Percentiles rank a stretch among this genome's conserved stretches.
Conservation (phyloP, 2,888 invertebrate genomes). For the Apamea monoglypha region DNA sequence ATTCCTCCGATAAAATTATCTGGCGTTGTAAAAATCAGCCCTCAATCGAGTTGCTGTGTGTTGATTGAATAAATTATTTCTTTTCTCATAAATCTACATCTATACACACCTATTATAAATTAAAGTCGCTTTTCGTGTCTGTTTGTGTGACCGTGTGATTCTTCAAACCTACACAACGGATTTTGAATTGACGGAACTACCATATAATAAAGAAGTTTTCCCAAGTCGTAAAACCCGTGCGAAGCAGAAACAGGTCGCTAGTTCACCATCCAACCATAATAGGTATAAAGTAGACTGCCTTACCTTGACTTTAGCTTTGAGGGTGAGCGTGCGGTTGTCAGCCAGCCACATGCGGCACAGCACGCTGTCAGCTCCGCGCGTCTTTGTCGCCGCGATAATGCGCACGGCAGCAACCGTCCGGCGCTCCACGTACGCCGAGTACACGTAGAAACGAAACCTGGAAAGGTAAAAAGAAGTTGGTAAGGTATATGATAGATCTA, state of each 20-base stretch:
- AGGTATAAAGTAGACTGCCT: neutral
- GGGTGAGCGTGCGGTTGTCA: conserved; percentile 91
- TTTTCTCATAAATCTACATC: neutral
- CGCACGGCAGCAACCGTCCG: conserved; percentile 93
- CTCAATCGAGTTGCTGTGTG: neutral
- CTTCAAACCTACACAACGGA: neutral
- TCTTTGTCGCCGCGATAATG: conserved; percentile 96
- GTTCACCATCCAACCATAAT: neutral
- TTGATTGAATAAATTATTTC: neutral
- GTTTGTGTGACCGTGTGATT: neutral
- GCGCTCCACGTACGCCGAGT: conserved; percentile 96
- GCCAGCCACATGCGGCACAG: conserved; percentile 95
- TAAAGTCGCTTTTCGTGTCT: neutral
- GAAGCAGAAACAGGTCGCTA: neutral
- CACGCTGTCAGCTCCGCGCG: conserved; percentile 95
- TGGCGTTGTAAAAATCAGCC: too few relatives aligned
- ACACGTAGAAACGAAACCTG: conserved; percentile 97
- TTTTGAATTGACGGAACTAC: neutral
- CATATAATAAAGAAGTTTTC: neutral
- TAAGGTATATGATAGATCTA: neutral
- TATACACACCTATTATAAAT: neutral
- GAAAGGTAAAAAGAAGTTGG: conserved; percentile 65
- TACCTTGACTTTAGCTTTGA: conserved; percentile 93
- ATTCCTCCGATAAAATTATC: too few relatives aligned
- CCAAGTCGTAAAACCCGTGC: neutral